Evolutionary conservation across 1,140 invertebrate species (phyloP), one percentile per base, ranked within the genome.

Genomic region (Drosophila sulfurigaster): DNA sequence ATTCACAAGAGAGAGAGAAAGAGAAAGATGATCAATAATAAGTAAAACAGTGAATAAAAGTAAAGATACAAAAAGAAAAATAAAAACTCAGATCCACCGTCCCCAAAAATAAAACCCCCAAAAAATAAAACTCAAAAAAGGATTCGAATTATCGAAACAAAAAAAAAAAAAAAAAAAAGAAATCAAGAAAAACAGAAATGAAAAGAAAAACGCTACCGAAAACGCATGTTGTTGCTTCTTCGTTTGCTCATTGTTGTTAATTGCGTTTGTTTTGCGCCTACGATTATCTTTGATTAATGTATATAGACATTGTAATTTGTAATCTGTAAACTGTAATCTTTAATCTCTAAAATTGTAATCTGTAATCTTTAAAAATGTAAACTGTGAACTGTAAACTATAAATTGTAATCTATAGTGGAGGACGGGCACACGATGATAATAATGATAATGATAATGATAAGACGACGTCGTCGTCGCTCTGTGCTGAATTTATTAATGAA

Each of bases 291-390:
- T 69, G 38, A 71, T 56, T 71, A 43, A 49, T 72, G 68, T 70
- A 70, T 62, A 70, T 70, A 70, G 41, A 56, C 56, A 54, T 11
- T 70, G 67, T 70, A 62, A 56, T 63, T 32, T 56, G 32, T 57
- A 57, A 65, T 48, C 48, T 63, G 10, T 64, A 52, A 54, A 30
- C 49, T 49, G 46, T 62, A 49, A 62, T 5, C 59, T 62, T 49
- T 54, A 35, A 35, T 54, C 51, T 35, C 30, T 7, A 54, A 54
- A 13, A 30, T 32, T 49, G 48, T 49, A 28, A 20, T 49, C 48
- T 54, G 51, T 54, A 35, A 35, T 54, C 51, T 35, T 54, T 7
- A 54, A 54, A 54, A 30, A 30, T 32, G 51, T 35, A 54, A 54
- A 54, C 30, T 35, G 41, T 43, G 41, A 46, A 60, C 43, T 59